These are phyloP conservation scores for Apodemus speciosus DNA, from an alignment of 2,113 vertebrate species.

Conservation along the genomic window DNA sequence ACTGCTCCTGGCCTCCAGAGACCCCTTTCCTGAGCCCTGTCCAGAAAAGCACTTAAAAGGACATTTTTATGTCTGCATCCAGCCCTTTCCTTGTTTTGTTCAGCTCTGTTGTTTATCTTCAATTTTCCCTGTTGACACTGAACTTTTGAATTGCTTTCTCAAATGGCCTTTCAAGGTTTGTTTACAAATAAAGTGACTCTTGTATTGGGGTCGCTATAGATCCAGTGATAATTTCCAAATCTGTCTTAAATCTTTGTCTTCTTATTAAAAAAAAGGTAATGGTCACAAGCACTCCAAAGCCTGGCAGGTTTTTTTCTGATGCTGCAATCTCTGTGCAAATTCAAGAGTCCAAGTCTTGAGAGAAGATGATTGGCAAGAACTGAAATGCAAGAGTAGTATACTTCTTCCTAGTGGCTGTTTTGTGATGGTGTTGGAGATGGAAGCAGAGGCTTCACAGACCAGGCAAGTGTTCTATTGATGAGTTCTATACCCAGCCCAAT, in stretches of 20 bases:
- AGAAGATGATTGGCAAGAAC: not conserved
- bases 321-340: not conserved
- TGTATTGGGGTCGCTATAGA: slow-evolving; percentile 37
- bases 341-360: not conserved
- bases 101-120: slow-evolving; percentile 50
- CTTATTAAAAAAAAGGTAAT: not conserved
- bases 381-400: not conserved
- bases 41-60: slow-evolving; percentile 41
- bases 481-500: not conserved
- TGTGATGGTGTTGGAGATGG: not conserved
- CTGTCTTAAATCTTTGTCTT: slow-evolving; percentile 44
- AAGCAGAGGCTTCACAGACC: not conserved
- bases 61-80: slow-evolving; percentile 58
- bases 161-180: slow-evolving; percentile 47
- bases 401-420: not conserved
- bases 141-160: slow-evolving; percentile 57
- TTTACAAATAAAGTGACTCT: slow-evolving; percentile 62
- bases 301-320: not conserved
- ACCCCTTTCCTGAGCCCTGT: not conserved
- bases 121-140: slow-evolving; percentile 31
- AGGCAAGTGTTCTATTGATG: not conserved
- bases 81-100: slow-evolving; percentile 33
- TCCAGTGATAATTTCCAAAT: slow-evolving; percentile 20
- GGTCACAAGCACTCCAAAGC: not conserved
- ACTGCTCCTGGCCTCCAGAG: slow-evolving; percentile 41